Evolutionary conservation across 2,888 invertebrate species (phyloP), one percentile per base, ranked within the genome.

Genomic region (Saturnia japonica): DNA sequence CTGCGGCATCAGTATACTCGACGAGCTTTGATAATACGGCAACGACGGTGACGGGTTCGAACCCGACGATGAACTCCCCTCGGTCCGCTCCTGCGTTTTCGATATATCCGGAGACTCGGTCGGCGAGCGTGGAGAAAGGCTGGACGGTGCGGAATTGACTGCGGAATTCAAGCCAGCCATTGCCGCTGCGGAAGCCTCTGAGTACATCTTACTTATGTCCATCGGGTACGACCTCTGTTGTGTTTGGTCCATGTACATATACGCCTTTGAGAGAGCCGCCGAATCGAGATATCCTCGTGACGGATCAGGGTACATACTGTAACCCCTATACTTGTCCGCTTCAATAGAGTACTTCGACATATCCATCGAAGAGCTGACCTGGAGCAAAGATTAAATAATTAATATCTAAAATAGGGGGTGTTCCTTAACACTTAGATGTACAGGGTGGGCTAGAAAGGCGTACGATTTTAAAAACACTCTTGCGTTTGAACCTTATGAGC

Each of bases 281-380:
- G 96, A 96, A 85, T 96, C 96, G 69, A 96, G 91, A 84, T 97
- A 96, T 70, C 95, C 95, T 1, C 96, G 94, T 34, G 96, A 96
- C 0, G 96, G 96, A 78, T 96, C 96, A 0, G 96, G 95, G 82
- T 96, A 96, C 96, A 96, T 96, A 72, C 96, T 96, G 90, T 96
- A 97, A 34, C 96, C 95, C 70, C 97, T 94, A 87, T 97, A 97
- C 80, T 97, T 97, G 80, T 97, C 97, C 0, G 96, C 96, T 77
- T 96, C 96, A 91, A 96, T 95, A 14, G 96, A 96, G 85, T 97
- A 96, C 83, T 96, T 96, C 0, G 94, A 93, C 96, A 96, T 96
- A 83, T 97, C 97, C 96, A 97, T 96, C 74, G 96, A 95, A 68
- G 96, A 95, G 11, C 96, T 96, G 73, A 96, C 96, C 96, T 96